Conservation (phyloP, 2,888 invertebrate species). For the Lordiphosa fenestrarum region DNA sequence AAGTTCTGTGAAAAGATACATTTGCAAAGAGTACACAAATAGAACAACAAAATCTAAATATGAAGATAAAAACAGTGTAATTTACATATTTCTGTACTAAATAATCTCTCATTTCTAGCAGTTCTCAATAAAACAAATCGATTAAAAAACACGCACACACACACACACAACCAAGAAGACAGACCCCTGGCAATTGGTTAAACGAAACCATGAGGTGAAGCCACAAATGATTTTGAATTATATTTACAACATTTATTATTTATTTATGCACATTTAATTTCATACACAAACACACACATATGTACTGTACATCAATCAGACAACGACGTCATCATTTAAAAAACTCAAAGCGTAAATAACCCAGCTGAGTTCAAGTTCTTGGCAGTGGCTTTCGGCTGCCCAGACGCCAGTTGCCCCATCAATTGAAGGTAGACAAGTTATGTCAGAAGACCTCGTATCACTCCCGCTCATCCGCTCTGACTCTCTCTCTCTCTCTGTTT, state of each 20-base stretch:
- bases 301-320: constrained; percentile 24
- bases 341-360: constrained; percentile 35
- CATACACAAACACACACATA: neutral
- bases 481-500: constrained; percentile 10
- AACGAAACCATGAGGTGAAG: constrained; percentile 50
- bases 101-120: constrained; percentile 1
- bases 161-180: constrained; percentile 3
- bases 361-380: constrained; percentile 67
- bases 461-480: constrained; percentile 18
- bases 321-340: constrained; percentile 60
- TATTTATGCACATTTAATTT: constrained; percentile 14
- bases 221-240: constrained; percentile 33
- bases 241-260: constrained; percentile 30
- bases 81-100: neutral
- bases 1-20: neutral
- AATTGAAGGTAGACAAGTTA: constrained; percentile 54
- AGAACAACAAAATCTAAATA: too few species aligned
- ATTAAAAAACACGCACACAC: constrained; percentile 4
- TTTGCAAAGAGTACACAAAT: neutral
- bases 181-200: constrained; percentile 3
- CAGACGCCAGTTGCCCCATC: constrained; percentile 33
- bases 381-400: constrained; percentile 40
- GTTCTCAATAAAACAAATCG: constrained; percentile 3
- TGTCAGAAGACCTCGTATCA: constrained; percentile 36
- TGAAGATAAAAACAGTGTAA: too few species aligned